Conservation (phyloP, 2,113 vertebrate genomes). For the Meleagris gallopavo region DNA sequence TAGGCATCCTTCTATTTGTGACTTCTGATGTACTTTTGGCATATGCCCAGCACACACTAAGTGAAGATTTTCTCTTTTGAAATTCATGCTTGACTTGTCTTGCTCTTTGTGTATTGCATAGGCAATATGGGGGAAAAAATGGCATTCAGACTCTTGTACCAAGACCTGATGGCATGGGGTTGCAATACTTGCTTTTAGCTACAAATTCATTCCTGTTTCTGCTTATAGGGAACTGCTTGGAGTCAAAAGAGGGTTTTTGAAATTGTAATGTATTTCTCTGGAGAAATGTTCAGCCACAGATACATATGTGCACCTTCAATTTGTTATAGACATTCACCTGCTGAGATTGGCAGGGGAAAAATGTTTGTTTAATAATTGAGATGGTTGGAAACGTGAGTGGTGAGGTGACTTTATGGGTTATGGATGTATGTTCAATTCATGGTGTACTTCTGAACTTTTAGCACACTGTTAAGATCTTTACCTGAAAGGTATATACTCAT, state of each 20-base stretch:
- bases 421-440: neutral
- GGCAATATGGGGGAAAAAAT: neutral
- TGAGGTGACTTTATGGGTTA: neutral
- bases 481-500: neutral
- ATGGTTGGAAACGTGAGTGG: neutral
- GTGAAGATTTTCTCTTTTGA: neutral
- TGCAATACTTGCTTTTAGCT: neutral
- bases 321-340: neutral
- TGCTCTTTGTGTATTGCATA: neutral
- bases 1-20: neutral
- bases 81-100: neutral
- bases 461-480: neutral
- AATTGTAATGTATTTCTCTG: neutral
- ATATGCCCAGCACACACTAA: neutral
- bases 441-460: neutral
- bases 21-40: neutral
- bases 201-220: neutral
- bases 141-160: neutral
- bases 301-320: rapidly evolving
- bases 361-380: neutral
- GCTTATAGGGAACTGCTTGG: neutral
- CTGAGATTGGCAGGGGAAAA: neutral
- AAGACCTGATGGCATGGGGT: neutral
- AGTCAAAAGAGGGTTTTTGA: neutral
- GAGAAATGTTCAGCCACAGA: neutral